These are phyloP conservation scores for Borostomias antarcticus DNA, from an alignment of 2,797 vertebrate species.

Conservation along the genomic window DNA sequence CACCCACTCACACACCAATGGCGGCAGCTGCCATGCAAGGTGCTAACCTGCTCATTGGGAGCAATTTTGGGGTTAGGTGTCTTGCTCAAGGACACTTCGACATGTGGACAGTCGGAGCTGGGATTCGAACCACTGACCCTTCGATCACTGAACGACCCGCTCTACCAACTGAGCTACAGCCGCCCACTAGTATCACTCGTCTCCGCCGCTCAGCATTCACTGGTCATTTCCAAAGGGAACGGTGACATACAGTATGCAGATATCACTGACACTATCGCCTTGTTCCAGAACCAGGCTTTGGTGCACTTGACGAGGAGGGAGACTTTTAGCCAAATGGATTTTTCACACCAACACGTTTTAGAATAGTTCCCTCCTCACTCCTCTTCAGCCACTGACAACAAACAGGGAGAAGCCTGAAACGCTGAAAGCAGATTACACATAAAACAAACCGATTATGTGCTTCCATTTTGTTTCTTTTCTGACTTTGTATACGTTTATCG, in stretches of 20 bases:
- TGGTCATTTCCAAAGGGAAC: not conserved
- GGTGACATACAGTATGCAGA: not conserved
- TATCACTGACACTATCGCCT: not conserved
- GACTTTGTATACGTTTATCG: conserved; percentile 73
- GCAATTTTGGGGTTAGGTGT: no score
- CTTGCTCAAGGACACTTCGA: no score
- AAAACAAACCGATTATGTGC: conserved; percentile 70
- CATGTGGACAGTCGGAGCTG: no score
- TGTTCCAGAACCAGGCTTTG: conserved; percentile 7
- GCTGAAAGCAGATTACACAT: conserved; percentile 64
- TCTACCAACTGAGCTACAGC: no score
- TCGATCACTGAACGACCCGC: no score
- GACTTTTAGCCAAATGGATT: conserved; percentile 1
- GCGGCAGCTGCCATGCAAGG: no score
- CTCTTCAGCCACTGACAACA: conserved; percentile 35
- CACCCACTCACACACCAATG: no score
- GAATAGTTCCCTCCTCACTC: conserved; percentile 26
- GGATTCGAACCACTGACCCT: no score
- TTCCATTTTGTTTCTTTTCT: conserved; percentile 61
- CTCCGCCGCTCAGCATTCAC: not conserved
- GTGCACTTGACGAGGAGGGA: conserved; percentile 11
- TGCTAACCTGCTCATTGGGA: no score
- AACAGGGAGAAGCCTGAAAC: conserved; percentile 39
- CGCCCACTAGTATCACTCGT: not conserved
- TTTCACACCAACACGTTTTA: conserved; percentile 25